These are phyloP conservation scores for Drosophila neotestacea DNA, from an alignment of 2,888 invertebrate genomes.

Conservation along the genomic window DNA sequence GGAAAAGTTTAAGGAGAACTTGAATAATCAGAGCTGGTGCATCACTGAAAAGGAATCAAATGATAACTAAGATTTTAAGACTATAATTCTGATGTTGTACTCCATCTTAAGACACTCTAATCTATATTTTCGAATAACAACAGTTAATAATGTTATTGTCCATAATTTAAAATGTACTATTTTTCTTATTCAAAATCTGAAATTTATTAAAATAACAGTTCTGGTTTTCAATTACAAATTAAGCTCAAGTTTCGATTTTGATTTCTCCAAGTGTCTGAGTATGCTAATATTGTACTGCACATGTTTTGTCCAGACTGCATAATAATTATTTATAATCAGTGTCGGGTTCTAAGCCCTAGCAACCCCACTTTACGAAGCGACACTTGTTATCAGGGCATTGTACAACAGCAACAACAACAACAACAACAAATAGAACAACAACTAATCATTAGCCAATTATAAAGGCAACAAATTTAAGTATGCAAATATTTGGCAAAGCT, in stretches of 20 bases:
- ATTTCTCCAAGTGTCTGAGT: conserved; percentile 15
- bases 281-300: conserved; percentile 57
- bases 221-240: neutral
- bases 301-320: conserved; percentile 53
- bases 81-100: neutral
- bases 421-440: neutral
- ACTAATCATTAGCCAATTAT: conserved; percentile 17
- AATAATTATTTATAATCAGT: conserved; percentile 42
- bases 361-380: conserved; percentile 32
- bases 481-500: conserved; percentile 59
- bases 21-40: neutral
- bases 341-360: conserved; percentile 49
- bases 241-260: neutral
- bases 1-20: neutral
- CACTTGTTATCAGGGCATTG: conserved; percentile 17
- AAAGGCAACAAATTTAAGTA: conserved; percentile 20
- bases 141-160: neutral
- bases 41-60: neutral
- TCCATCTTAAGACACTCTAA: neutral
- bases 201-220: neutral
- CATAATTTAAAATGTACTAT: neutral
- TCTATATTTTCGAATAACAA: too few species aligned
- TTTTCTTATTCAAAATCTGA: too few species aligned
- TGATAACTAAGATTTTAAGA: neutral
- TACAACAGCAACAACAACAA: conserved; percentile 22